phyloP scores from a whole-genome alignment of 2,113 vertebrate species.

The Oryctolagus cuniculus region mOryCun1.1 NC_091437.1:9231001-9231500 shows the following conservation, averaged over 20 bases:
- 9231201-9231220: not conserved
- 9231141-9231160: not conserved
- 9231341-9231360: too few relatives aligned
- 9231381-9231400: too few relatives aligned
- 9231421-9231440: too few relatives aligned
- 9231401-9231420: too few relatives aligned
- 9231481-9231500: too few relatives aligned
- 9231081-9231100: not conserved
- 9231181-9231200: not conserved
- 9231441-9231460: too few relatives aligned
- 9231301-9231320: too few relatives aligned
- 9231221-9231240: not conserved
- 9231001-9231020: not conserved
- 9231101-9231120: not conserved
- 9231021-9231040: not conserved
- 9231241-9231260: not conserved
- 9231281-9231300: too few relatives aligned
- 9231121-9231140: not conserved
- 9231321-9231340: too few relatives aligned
- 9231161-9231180: not conserved
- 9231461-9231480: too few relatives aligned
- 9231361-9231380: too few relatives aligned
- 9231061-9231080: not conserved
- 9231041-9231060: not conserved
- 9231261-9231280: too few relatives aligned